Evolutionary conservation across 2,888 invertebrate genomes (phyloP), one percentile per base, ranked within the genome.

Genomic region (Clepsis dumicolana): DNA sequence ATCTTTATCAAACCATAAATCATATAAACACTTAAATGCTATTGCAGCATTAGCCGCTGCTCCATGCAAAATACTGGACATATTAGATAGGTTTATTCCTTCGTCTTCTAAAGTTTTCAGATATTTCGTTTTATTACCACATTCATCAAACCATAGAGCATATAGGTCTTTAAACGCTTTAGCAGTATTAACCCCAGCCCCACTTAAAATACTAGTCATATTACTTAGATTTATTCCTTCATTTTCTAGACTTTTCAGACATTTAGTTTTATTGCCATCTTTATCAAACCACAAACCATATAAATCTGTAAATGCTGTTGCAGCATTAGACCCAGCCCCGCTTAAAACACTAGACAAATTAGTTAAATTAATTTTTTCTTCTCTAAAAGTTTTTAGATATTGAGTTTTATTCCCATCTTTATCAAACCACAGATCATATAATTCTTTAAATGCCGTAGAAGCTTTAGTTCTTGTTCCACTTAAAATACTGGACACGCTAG

Each of bases 1-100:
- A 59, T 76, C 2, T 7, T 64, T 65, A 75, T 79, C 74, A 74
- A 83, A 80, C 73, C 77, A 79, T 41, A 77, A 73, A 63, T 78
- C 73, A 77, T 77, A 75, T 65, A 81, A 77, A 71, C 76, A 73
- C 74, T 80, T 75, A 73, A 81, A 80, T 64, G 74, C 73, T 72
- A 67, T 71, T 53, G 76, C 64, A 70, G 75, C 77, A 52, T 77
- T 75, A 72, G 71, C 70, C 70, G 80, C 73, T 75, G 73, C 74
- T 76, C 74, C 68, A 72, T 50, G 16, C 54, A 80, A 75, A 74
- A 82, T 80, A 72, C 75, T 73, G 35, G 77, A 78, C 29, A 79
- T 73, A 70, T 66, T 77, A 69, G 71, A 4, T 62, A 73, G 64
- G 64, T 29, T 29, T 29, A 29, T 29, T 29, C 7, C 7, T 29